A percentile compares a stretch with the other conserved stretches of the same genome.
phyloP scores from a whole-genome alignment of 2,113 vertebrate species.

The Zosterops pallidus region DNA sequence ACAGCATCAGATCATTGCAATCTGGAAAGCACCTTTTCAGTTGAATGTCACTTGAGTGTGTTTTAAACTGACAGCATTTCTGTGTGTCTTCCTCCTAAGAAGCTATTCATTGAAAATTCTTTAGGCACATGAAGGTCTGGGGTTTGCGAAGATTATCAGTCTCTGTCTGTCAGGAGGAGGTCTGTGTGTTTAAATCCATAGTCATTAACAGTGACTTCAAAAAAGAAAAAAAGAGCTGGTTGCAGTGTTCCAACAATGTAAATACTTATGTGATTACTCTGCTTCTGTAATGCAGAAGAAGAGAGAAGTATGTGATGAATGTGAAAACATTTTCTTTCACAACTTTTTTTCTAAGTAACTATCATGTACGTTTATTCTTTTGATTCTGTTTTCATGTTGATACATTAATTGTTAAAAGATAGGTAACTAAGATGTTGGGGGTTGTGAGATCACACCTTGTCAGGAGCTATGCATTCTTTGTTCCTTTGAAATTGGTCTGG shows the following conservation, averaged over 20 bases:
- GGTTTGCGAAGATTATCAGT: background rate
- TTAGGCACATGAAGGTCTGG: background rate
- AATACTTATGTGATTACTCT: background rate
- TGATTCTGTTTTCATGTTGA: background rate
- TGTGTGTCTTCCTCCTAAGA: background rate
- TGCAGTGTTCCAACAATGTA: background rate
- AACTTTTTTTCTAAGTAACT: background rate
- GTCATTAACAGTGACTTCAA: background rate
- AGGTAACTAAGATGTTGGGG: background rate
- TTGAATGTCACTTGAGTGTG: background rate
- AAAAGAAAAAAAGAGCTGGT: background rate
- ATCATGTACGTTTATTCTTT: background rate
- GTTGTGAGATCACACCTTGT: background rate
- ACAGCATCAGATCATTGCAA: background rate
- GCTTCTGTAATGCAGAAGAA: background rate
- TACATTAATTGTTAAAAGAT: background rate
- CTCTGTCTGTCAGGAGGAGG: background rate
- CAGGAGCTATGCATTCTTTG: background rate
- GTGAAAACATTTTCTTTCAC: background rate
- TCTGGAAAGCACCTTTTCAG: background rate
- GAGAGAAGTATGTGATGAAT: background rate
- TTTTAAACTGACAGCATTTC: background rate
- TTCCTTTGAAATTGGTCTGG: background rate
- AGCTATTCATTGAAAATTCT: background rate
- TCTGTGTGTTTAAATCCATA: background rate